Percentiles rank a stretch among this genome's conserved stretches.
Conservation (phyloP, 2,888 invertebrate genomes). For the Belgica antarctica region DNA sequence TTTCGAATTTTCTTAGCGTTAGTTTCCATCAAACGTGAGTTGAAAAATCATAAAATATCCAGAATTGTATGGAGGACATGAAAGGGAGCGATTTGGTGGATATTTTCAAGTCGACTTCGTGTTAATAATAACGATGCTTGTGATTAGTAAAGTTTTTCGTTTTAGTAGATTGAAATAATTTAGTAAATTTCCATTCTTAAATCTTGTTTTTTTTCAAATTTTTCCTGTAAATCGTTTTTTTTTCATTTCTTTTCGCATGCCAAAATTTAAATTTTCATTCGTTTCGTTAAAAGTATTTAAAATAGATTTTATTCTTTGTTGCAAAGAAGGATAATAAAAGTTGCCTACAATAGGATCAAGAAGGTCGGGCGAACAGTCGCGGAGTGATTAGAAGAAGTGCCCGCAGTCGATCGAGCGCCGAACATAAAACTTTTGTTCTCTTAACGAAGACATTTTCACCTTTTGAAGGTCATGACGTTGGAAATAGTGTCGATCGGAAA, state of each 20-base stretch:
- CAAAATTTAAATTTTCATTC: neutral
- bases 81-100: neutral
- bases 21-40: neutral
- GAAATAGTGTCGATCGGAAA: no score
- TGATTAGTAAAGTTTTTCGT: neutral
- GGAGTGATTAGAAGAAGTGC: no score
- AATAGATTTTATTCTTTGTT: constrained; percentile 9
- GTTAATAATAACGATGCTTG: neutral
- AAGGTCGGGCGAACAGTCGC: no score
- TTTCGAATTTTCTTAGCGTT: neutral
- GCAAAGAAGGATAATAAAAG: constrained; percentile 7
- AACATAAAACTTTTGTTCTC: no score
- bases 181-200: neutral
- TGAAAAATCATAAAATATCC: neutral
- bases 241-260: neutral
- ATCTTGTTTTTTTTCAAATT: neutral
- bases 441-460: no score
- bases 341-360: no score
- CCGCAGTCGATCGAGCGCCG: no score
- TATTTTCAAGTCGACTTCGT: neutral
- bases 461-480: no score
- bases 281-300: constrained; percentile 1
- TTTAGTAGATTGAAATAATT: neutral
- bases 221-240: neutral
- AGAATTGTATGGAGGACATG: neutral